Evolutionary conservation across 2,888 invertebrate species (phyloP).

Genomic region (Aricia artaxerxes): DNA sequence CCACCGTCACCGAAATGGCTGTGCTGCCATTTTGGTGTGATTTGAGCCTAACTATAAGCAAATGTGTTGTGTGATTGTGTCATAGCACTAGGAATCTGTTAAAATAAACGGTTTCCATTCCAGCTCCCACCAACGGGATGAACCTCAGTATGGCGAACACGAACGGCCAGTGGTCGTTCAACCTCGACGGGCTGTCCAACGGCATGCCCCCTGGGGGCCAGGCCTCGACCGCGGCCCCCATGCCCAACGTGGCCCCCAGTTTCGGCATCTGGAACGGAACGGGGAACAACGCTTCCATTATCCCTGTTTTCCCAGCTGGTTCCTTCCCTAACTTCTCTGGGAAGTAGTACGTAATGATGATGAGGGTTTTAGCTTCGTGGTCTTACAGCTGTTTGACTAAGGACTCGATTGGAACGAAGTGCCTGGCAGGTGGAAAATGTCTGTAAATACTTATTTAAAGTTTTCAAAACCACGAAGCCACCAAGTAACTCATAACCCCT

Average conservation of each 20-base stretch:
- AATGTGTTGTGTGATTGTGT: too few species aligned
- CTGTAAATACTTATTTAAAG: too few species aligned
- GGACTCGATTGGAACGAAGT: too few species aligned
- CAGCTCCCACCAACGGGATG: conserved; percentile 53
- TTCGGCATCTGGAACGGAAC: conserved; percentile 24
- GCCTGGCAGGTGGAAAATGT: too few species aligned
- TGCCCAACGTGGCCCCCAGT: not conserved
- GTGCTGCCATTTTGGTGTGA: too few species aligned
- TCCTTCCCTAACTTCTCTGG: not conserved
- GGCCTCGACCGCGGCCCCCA: not conserved
- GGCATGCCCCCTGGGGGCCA: conserved; percentile 24
- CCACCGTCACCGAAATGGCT: too few species aligned
- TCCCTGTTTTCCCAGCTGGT: not conserved
- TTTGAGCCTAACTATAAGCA: too few species aligned
- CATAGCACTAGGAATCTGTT: too few species aligned
- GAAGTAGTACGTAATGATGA: not conserved
- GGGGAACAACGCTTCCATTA: not conserved
- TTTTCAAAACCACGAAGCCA: too few species aligned
- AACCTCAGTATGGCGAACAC: conserved; percentile 48
- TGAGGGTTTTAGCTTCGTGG: too few species aligned
- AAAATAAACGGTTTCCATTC: conserved; percentile 38
- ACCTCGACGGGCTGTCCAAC: conserved; percentile 37
- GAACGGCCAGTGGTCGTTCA: conserved; percentile 37
- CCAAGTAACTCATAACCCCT: too few species aligned
- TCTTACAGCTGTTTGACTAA: too few species aligned